Evolutionary conservation across 2,888 invertebrate species (phyloP), one percentile per base, ranked within the genome.

Genomic region (Erynnis tages): DNA sequence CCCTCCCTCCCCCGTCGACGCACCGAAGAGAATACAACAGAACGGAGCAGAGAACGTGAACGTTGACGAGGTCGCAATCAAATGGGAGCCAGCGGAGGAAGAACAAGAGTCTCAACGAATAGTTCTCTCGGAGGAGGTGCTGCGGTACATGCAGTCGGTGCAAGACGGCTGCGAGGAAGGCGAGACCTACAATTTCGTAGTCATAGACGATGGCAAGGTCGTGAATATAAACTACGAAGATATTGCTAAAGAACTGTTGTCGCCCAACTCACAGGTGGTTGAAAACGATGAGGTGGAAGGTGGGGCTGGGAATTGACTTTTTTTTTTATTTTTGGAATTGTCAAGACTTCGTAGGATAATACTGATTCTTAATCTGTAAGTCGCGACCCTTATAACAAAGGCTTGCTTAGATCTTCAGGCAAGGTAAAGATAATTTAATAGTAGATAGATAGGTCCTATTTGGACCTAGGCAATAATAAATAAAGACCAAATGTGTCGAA

Each of bases 51-150:
- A 1, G 21, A 21, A 8, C 19, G 16, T 11, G 10, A 10, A 1
- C 4, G 5, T 1, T 13, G 10, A 19, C 29, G 13, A n/a, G 2
- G 5, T 17, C 2, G 13, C 14, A 2, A 0, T 37, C 7, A 35
- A 48, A 8, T 3, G 11, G 6, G 30, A 30, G 14, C 3, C 32
- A 1, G 8, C 7, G 2, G 27, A 37, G n/a, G 17, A 46, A 17
- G 2, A 11, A 2, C 7, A 14, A 6, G 27, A 27, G 5, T n/a
- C 10, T 13, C 2, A 7, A 13, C 4, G 43, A 17, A 21, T 50
- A 21, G 38, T 30, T 4, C 16, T 52, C 2, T 45, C 52, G 4
- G 44, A 44, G n/a, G 38, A 52, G n/a, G 30, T 45, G 0, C 1
- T 45, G 5, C 5, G 38, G 16, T 52, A 45, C 8, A 8, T 52